Conservation (phyloP, 2,113 vertebrate genomes). For the Pyrgilauda ruficollis region DNA sequence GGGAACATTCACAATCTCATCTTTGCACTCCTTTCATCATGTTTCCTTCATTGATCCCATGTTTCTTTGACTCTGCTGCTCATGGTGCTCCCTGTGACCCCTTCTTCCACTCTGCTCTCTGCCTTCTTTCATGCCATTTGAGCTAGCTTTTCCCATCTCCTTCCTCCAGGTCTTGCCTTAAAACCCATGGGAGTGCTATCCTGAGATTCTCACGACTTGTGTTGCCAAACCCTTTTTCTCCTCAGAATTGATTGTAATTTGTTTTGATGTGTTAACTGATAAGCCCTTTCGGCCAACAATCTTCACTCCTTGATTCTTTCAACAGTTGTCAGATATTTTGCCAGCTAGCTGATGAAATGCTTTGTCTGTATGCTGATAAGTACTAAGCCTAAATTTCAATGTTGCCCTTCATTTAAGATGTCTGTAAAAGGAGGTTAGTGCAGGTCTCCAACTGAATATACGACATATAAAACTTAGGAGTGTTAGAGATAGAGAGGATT, state of each 20-base stretch:
- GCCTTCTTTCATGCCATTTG: background rate
- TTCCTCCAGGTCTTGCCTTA: background rate
- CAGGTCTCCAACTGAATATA: background rate
- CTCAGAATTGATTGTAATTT: slow-evolving; percentile 2
- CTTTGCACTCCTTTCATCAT: slow-evolving; percentile 5
- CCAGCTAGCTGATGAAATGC: background rate
- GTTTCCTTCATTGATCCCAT: background rate
- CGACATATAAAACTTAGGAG: background rate
- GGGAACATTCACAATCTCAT: background rate
- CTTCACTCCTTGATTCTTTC: background rate
- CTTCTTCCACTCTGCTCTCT: background rate
- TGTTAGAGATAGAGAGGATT: background rate
- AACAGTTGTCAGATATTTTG: background rate
- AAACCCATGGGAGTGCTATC: background rate
- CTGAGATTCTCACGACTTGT: background rate
- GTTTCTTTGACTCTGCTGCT: background rate
- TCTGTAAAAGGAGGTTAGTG: background rate
- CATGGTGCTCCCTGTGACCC: background rate
- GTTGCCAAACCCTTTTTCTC: slow-evolving; percentile 20
- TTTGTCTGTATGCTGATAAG: background rate
- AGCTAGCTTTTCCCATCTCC: background rate
- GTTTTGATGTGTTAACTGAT: background rate
- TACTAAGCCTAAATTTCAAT: background rate
- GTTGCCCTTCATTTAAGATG: background rate
- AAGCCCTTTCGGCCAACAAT: background rate